phyloP scores from a whole-genome alignment of 2,113 vertebrate genomes.

The Mastomys coucha region DNA sequence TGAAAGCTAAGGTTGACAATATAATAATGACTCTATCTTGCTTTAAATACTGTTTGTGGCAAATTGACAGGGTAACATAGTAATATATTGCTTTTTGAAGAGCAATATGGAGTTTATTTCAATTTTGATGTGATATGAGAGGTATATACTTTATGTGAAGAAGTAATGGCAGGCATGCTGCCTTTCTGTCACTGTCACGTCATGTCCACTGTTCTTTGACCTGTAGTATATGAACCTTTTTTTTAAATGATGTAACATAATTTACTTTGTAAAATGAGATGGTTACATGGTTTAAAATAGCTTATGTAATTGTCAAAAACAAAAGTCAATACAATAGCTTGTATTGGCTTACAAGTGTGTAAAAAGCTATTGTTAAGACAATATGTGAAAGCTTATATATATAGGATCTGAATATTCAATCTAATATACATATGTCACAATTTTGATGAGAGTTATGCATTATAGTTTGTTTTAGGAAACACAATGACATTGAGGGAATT shows the following conservation, averaged over 20 bases:
- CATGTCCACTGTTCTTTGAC: not conserved
- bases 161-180: not conserved
- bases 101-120: not conserved
- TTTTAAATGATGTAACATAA: not conserved
- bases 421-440: not conserved
- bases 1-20: not conserved
- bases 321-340: not conserved
- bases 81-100: not conserved
- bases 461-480: not conserved
- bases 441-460: not conserved
- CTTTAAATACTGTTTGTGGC: not conserved
- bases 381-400: not conserved
- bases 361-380: not conserved
- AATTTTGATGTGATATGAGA: not conserved
- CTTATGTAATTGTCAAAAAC: not conserved
- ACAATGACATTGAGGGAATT: not conserved
- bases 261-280: not conserved
- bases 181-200: not conserved
- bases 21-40: not conserved
- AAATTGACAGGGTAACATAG: not conserved
- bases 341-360: no score
- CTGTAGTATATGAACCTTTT: not conserved
- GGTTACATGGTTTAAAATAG: not conserved
- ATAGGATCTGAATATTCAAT: not conserved
- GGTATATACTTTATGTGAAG: not conserved